Percentiles rank a stretch among this genome's conserved stretches.
Evolutionary conservation across 2,113 vertebrate genomes (phyloP).

Genomic region (Deroptyus accipitrinus): DNA sequence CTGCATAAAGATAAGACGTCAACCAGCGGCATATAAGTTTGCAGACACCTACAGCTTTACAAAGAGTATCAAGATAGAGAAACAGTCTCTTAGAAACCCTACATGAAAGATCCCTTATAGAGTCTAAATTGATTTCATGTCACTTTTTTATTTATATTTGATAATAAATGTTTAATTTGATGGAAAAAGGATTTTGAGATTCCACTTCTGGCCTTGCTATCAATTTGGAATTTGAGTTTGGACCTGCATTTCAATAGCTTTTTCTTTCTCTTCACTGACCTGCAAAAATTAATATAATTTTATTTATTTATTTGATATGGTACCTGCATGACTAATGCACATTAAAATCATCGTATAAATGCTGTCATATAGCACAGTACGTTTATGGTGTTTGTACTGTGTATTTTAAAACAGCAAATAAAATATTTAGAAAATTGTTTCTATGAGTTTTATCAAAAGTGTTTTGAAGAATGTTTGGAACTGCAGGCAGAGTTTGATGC

Average conservation of each 20-base stretch:
- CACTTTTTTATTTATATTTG: not conserved
- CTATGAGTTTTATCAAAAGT: not conserved
- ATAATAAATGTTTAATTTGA: not conserved
- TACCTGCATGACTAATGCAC: not conserved
- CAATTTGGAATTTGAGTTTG: not conserved
- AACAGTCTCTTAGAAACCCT: not conserved
- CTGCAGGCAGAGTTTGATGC: not conserved
- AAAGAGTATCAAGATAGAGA: not conserved
- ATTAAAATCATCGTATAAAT: not conserved
- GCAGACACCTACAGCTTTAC: not conserved
- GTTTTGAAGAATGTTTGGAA: conserved; percentile 10
- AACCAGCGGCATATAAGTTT: not conserved
- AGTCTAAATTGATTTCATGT: not conserved
- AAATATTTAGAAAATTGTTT: not conserved
- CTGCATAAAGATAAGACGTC: not conserved
- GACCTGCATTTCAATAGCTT: not conserved
- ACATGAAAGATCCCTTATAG: not conserved
- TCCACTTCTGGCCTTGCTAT: not conserved
- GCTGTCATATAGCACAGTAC: not conserved
- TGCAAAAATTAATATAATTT: not conserved
- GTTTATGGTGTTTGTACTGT: not conserved
- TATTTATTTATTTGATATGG: not conserved
- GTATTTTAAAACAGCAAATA: not conserved
- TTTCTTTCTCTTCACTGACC: not conserved
- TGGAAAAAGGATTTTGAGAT: not conserved